Base-by-base conservation (phyloP, 2,113 vertebrate genomes). In the Ictalurus punctatus region DNA sequence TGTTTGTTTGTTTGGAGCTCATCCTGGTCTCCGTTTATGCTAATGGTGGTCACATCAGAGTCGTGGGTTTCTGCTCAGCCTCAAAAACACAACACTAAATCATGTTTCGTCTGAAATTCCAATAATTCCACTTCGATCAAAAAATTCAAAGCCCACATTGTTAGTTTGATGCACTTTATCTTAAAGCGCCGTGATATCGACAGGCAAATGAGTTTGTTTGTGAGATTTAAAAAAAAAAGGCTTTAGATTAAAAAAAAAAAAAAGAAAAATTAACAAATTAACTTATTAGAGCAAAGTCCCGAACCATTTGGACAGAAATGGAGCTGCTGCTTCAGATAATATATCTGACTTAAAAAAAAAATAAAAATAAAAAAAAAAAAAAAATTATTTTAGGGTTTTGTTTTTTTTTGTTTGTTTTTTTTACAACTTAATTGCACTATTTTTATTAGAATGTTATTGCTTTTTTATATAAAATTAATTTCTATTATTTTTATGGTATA, bases 1-100 rank as follows among this genome's bases (percentile, higher is more conserved):
- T 89, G 84, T 86, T 87, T 84, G 91, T 88, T 90, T 83, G 79
- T 85, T 85, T 83, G 88, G 78, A 80, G 86, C 85, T 84, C 7
- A 19, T 87, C 88, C 44, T 85, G 88, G 80, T 67, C 54, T 88
- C 63, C 69, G 87, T 89, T 82, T 76, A 90, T 85, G 83, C 83
- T 90, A 89, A 91, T 73, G 56, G 88, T 71, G 52, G n/a, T 87
- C 73, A 67, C 58, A 65, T 30, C 76, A 87, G 71, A 89, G 52
- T 59, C 52, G 21, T 54, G 83, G 52, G n/a, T 82, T 58, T 82
- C 14, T 85, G 85, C 81, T 73, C 37, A 80, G 54, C n/a, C 19
- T 54, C 10, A 37, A 54, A 54, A 6, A 14, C 34, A 59, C 1
- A 34, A 52, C 9, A n/a, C 12, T 25, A 78, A 30, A 90, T 58